Evolutionary conservation across 2,113 vertebrate species (phyloP), one percentile per base, ranked within the genome.

Genomic region (Muscicapa adusta): DNA sequence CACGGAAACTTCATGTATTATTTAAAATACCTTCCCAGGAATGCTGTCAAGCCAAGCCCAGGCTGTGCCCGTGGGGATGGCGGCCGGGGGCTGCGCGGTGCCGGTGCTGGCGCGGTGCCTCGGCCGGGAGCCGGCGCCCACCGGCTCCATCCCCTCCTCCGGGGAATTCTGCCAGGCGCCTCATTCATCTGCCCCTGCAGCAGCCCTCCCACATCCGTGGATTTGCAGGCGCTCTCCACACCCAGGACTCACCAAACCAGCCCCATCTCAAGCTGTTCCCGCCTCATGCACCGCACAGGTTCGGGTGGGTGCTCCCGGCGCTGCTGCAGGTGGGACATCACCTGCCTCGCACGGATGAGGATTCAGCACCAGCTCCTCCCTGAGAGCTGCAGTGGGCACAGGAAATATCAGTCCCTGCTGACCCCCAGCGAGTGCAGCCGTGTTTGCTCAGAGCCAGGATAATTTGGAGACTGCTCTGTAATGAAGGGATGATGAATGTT

Each of bases 1-100:
- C 94, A 62, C 58, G 15, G 76, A 61, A 93, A 93, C 77, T 82
- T 78, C 95, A 96, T 97, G 95, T 93, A 94, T 96, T 96, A 97
- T 97, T 97, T 85, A 97, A 89, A 91, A 28, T 88, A 67, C 80
- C 91, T 96, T 62, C 91, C 93, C 86, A 34, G 13, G 91, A 78
- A 93, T 12, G 33, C 94, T 97, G 96, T 96, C 96, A 75, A 75
- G 71, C 70, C 89, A 9, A 88, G 91, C 50, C 66, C 88, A 5
- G 83, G 84, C 87, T 8, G 81, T 8, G 57, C 96, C 93, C 92
- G 1, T 1, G 89, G 94, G 96, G 85, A 83, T 4, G 2, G n/a
- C 4, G 43, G 70, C 3, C 5, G 7, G 83, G 70, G 60, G 40
- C 70, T 3, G n/a, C 28, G 6, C 65, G 0, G 5, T 3, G 80